Conservation (phyloP, 2,797 vertebrate species). For the Sebastiscus tertius region DNA sequence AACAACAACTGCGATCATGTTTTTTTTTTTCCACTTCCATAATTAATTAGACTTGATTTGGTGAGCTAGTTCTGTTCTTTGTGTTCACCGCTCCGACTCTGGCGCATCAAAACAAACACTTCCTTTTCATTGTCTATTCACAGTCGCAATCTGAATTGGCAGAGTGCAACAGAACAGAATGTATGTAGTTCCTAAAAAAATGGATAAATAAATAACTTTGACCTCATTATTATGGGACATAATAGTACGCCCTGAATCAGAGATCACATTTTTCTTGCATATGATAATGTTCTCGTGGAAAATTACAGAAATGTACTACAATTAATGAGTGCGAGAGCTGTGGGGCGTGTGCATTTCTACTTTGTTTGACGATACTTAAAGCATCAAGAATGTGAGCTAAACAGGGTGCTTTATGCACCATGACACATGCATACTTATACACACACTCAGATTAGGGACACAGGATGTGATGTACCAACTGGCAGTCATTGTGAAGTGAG, state of each 20-base stretch:
- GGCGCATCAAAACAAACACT: background rate
- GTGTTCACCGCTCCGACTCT: background rate
- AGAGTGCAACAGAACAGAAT: background rate
- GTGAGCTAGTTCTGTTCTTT: background rate
- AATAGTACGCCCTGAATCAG: background rate
- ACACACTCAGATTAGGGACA: background rate
- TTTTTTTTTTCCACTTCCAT: background rate
- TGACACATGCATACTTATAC: background rate
- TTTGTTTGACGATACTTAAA: background rate
- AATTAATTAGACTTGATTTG: background rate
- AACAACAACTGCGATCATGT: background rate
- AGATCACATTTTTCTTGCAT: background rate
- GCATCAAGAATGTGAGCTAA: background rate
- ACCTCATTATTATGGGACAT: background rate
- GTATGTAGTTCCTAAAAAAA: background rate
- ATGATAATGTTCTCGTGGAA: background rate
- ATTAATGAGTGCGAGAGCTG: background rate
- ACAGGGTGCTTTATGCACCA: background rate
- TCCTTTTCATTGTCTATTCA: slow-evolving; percentile 1
- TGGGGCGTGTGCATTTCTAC: background rate
- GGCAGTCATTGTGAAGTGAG: background rate
- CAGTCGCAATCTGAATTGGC: background rate
- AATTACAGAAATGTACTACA: background rate
- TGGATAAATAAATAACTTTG: background rate
- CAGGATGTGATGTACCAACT: background rate